Base-by-base conservation (phyloP, 2,888 invertebrate genomes). In the Pantelozetes paolii region DNA sequence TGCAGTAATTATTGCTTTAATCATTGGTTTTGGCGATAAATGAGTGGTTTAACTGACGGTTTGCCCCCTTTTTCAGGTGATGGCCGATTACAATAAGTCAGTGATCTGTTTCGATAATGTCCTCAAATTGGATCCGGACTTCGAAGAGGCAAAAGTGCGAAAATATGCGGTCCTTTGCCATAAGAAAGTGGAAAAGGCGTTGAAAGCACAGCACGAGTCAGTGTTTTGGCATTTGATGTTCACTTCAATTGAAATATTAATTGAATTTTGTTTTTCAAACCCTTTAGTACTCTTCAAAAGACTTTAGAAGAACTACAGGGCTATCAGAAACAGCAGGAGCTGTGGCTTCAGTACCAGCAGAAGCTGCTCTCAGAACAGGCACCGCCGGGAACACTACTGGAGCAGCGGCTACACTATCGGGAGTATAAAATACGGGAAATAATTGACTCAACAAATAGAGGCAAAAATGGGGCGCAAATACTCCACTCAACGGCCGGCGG, bases 51-150 rank as follows among this genome's bases (percentile, higher is more conserved):
- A n/a, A n/a, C n/a, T n/a, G n/a, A n/a, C n/a, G n/a, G n/a, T n/a
- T n/a, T n/a, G n/a, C n/a, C n/a, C n/a, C n/a, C n/a, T n/a, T n/a
- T n/a, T n/a, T n/a, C 87, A 0, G 89, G 86, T 88, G 75, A 75
- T 86, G 36, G 87, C 87, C 0, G 89, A 90, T 76, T 90, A 87
- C 80, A 89, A 90, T 79, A 87, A 85, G 79, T 89, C 90, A 0
- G 82, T 89, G 74, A 84, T 85, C 45, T 88, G 87, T 80, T 88
- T 87, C 81, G 88, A 90, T 78, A 86, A 86, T 79, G 87, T 88
- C 72, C 80, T 90, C 67, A 86, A 86, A 79, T 81, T 90, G 64
- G 85, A 88, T 78, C 88, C 89, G 0, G 83, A 84, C 69, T 87
- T 88, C 82, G 85, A 87, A 77, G 83, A 87, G 59, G 89, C 88